Base-by-base conservation (phyloP, 1,140 invertebrate species). In the Leguminivora glycinivorella region DNA sequence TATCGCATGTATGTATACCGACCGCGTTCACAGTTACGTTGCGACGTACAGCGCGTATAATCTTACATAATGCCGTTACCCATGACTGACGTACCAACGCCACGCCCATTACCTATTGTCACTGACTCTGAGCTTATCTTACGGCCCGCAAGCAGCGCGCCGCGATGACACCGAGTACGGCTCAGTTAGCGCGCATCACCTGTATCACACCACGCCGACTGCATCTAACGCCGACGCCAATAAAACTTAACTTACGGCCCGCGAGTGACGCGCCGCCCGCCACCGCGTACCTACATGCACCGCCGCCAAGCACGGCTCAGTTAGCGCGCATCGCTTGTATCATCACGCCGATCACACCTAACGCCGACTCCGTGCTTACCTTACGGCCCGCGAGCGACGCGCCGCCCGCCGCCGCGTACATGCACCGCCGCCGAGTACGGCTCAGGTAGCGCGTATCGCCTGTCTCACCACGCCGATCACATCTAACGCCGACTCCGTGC, bases 391-490 rank as follows among this genome's bases (percentile, higher is more conserved):
- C 94, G 83, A 95, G 91, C 78, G 94, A 95, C 76, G 95, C 94
- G 83, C 95, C 95, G 80, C 95, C 95, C 81, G 95, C 95, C 79
- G 95, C 95, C 81, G 95, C 95, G 92, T 95, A 95, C 95, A 95
- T 95, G 80, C 95, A n/a, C 95, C 81, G 95, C 95, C 79, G 95
- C 95, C 80, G 95, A 79, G 78, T 81, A 72, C 70, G 75, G 80
- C 77, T 87, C 83, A 84, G 76, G 79, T 82, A 77, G 79, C 83
- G 80, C 71, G 70, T 77, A 76, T 80, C 43, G 38, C 22, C n/a
- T 43, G 56, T 67, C 60, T 56, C 70, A 75, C 82, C 76, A 79
- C 80, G 71, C 79, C 80, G 79, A 80, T 76, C 73, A 72, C 80
- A 72, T 71, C 72, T 82, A 83, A 69, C 80, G 81, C 76, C 80